Evolutionary conservation across 2,888 invertebrate genomes (phyloP), one percentile per base, ranked within the genome.

Genomic region (Diarsia rubi): DNA sequence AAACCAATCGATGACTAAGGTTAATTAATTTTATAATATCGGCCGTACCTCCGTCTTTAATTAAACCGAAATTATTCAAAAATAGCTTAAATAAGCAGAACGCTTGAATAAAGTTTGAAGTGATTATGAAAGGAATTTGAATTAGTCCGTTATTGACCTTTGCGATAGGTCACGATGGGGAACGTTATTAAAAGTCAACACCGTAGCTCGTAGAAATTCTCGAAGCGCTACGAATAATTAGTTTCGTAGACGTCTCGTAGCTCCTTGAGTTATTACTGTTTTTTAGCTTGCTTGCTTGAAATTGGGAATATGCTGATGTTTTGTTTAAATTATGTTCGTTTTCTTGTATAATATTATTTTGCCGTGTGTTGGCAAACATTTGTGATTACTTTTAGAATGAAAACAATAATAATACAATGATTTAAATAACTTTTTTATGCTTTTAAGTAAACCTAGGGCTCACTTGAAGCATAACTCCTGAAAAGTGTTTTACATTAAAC

Each of bases 171-270:
- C 79, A 70, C 69, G 73, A 66, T 79, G 74, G 74, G 71, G 42
- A 69, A 62, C 66, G 65, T 78, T 86, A 86, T 86, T 86, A 79
- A 86, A 86, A 76, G 79, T 84, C 79, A 86, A 85, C 82, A 84
- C 74, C 71, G 84, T 86, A 70, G 75, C 79, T 47, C 73, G 47
- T 49, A 73, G 80, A 49, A 44, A 14, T 57, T 59, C 72, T 79
- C 66, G 82, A 79, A 86, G 84, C 71, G 69, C 82, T 82, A 79
- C 79, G 79, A 82, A 82, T 85, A 85, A 82, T 83, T 74, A 78
- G 74, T 73, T 77, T 81, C 66, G 71, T 78, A 78, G 71, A 71
- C 77, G 66, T 69, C 80, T 79, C 82, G 78, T 81, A 78, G 73
- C 82, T 63, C 9, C 66, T 81, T 72, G 60, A 78, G 54, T 71